phyloP scores from a whole-genome alignment of 2,888 invertebrate genomes.

The Limenitis camilla region DNA sequence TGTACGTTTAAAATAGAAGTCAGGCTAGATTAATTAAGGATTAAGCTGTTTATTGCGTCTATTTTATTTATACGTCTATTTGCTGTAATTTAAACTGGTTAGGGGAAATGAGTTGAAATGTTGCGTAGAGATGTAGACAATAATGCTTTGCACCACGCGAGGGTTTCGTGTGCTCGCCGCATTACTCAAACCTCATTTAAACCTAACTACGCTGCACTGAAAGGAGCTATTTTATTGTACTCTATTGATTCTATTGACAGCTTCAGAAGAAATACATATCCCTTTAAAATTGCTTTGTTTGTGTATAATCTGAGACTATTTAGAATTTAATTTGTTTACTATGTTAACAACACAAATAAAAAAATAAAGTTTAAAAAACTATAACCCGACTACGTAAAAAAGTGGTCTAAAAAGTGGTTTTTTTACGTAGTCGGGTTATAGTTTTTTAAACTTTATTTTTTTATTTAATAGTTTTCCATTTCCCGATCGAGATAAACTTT shows the following conservation, averaged over 20 bases:
- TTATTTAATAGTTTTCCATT: too few species aligned
- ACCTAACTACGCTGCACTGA: slow-evolving; percentile 66
- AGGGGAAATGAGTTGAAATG: slow-evolving; percentile 26
- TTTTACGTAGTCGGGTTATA: too few species aligned
- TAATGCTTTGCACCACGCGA: slow-evolving; percentile 52
- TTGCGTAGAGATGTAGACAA: slow-evolving; percentile 32
- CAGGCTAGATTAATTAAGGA: slow-evolving; percentile 5
- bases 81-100: slow-evolving; percentile 25
- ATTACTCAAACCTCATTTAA: slow-evolving; percentile 74
- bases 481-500: too few species aligned
- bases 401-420: too few species aligned
- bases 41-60: slow-evolving; percentile 10
- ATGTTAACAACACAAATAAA: too few species aligned
- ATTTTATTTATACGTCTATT: slow-evolving; percentile 8
- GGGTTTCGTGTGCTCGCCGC: slow-evolving; percentile 56
- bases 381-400: too few species aligned
- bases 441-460: too few species aligned
- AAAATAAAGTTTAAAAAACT: too few species aligned
- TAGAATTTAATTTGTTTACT: too few species aligned
- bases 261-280: slow-evolving; percentile 45
- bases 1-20: neutral
- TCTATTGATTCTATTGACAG: slow-evolving; percentile 69
- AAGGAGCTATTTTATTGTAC: slow-evolving; percentile 68
- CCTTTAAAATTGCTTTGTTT: slow-evolving; percentile 50
- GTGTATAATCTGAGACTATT: too few species aligned